A percentile compares a stretch with the other conserved stretches of the same genome.
Evolutionary conservation across 2,888 invertebrate genomes (phyloP).

Genomic region (Hylaea fasciaria): DNA sequence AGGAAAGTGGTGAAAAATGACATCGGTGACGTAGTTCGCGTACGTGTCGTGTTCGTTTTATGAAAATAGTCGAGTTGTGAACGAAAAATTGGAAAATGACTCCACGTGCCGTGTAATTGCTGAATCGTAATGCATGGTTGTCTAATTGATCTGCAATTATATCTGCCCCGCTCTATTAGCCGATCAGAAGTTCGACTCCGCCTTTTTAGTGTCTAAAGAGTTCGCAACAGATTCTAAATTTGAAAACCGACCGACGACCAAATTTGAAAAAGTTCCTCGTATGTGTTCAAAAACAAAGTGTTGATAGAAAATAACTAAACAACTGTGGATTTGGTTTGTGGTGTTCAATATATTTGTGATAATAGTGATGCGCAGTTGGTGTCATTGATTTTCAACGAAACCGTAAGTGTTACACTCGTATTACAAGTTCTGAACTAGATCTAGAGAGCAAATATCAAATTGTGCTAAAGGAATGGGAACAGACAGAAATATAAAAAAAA

Average conservation of each 20-base stretch:
- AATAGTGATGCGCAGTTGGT: conserved; percentile 75
- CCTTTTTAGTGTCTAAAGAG: conserved; percentile 47
- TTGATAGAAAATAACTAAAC: conserved; percentile 41
- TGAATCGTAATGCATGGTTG: conserved; percentile 68
- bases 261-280: conserved; percentile 33
- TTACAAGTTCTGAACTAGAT: neutral
- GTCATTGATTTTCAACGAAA: conserved; percentile 58
- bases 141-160: conserved; percentile 74
- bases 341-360: conserved; percentile 61
- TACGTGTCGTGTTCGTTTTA: conserved; percentile 43
- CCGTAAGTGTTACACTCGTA: conserved; percentile 67
- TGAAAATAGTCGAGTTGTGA: conserved; percentile 45
- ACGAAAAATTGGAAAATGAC: conserved; percentile 64
- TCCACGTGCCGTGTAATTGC: conserved; percentile 76
- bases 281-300: conserved; percentile 52
- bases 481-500: neutral
- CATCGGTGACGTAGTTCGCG: conserved; percentile 73
- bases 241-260: conserved; percentile 40
- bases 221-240: conserved; percentile 35
- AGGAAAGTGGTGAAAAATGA: conserved; percentile 71
- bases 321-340: conserved; percentile 60
- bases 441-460: neutral
- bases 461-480: neutral
- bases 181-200: conserved; percentile 63
- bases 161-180: conserved; percentile 74